A percentile compares a stretch with the other conserved stretches of the same genome.
Conservation (phyloP, 2,888 invertebrate genomes). For the Meganola albula region DNA sequence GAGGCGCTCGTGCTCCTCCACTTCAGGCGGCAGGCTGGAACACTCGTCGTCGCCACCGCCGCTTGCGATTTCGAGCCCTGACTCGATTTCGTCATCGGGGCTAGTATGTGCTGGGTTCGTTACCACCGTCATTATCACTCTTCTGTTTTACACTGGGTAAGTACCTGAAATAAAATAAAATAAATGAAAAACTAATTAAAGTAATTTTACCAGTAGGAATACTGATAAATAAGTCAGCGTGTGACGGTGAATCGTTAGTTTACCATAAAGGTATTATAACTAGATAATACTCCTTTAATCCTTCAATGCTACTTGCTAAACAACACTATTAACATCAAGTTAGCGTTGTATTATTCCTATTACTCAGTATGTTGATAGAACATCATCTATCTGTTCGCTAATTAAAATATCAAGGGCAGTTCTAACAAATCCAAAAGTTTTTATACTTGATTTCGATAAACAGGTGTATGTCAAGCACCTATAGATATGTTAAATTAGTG, state of each 20-base stretch:
- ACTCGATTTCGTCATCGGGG: constrained; percentile 50
- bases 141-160: constrained; percentile 26
- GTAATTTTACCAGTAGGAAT: background rate
- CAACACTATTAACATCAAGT: too few relatives aligned
- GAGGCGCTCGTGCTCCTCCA: constrained; percentile 50
- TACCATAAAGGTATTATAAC: background rate
- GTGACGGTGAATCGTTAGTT: too few relatives aligned
- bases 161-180: constrained; percentile 45
- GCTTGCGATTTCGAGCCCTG: constrained; percentile 26
- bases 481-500: too few relatives aligned
- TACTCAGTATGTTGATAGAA: constrained; percentile 50
- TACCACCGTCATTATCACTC: constrained; percentile 63
- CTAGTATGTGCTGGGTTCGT: constrained; percentile 61
- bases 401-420: constrained; percentile 60
- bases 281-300: too few relatives aligned
- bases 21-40: constrained; percentile 8
- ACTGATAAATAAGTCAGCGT: too few relatives aligned
- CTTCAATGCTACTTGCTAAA: too few relatives aligned
- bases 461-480: too few relatives aligned
- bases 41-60: constrained; percentile 31
- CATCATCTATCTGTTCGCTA: constrained; percentile 60
- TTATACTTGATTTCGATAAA: too few relatives aligned
- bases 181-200: constrained; percentile 14
- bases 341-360: too few relatives aligned
- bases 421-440: too few relatives aligned